These are phyloP conservation scores for Diarsia mendica DNA, from an alignment of 2,888 invertebrate genomes.

Conservation along the genomic window DNA sequence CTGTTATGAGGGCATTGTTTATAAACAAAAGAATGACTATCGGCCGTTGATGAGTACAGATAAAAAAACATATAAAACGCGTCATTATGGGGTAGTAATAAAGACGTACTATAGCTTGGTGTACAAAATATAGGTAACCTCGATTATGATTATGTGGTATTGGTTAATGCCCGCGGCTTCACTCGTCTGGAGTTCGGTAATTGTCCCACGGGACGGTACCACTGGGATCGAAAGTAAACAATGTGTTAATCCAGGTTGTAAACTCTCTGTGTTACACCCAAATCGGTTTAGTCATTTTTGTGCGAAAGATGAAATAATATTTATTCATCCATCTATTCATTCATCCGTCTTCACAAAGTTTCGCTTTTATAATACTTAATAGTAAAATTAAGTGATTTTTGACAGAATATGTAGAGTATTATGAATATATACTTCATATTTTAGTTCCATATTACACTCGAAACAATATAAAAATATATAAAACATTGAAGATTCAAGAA, in stretches of 20 bases:
- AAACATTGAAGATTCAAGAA: neutral
- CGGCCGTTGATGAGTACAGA: neutral
- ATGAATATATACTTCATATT: neutral
- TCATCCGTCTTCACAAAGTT: neutral
- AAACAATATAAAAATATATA: neutral
- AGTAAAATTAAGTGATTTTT: neutral
- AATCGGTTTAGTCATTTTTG: neutral
- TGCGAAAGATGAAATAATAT: neutral
- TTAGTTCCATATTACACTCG: neutral
- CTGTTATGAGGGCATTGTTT: conserved; percentile 8
- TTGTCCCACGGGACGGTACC: neutral
- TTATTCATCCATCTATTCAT: neutral
- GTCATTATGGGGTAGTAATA: conserved; percentile 10
- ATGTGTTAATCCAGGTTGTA: neutral
- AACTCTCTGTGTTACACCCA: neutral
- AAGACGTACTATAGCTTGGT: neutral
- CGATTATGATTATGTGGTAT: neutral
- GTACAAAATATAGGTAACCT: neutral
- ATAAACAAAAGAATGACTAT: conserved; percentile 4
- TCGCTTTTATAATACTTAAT: neutral
- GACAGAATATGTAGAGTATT: neutral
- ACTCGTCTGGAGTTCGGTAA: neutral
- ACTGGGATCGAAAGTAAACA: neutral
- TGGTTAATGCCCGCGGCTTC: neutral
- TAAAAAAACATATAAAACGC: neutral